Base-by-base conservation (phyloP, 37 sponge, comb jelly and placozoan genomes). In the Ephydatia muelleri region DNA sequence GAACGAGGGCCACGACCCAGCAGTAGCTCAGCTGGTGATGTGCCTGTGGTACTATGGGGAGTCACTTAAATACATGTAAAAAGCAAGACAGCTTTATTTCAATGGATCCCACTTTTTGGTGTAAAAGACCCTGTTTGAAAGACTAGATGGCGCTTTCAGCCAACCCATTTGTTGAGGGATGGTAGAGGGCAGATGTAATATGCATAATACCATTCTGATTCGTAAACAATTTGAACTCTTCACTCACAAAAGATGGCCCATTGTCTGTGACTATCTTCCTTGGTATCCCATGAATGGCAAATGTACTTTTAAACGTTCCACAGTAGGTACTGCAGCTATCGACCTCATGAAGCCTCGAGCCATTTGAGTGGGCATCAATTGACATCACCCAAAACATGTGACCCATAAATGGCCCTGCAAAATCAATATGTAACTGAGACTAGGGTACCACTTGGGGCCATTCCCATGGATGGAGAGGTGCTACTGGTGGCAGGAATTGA, bases 181-280 rank as follows among this genome's bases (percentile, higher is more conserved):
- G 67, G 38, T 80, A 86, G 38, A 47, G 70, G 16, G 87, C 80
- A 65, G 76, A 71, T 27, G 39, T 37, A 38, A 88, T 67, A 36
- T 83, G 83, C 3, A 34, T 75, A 6, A 90, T 76, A 0, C 90
- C 81, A 65, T 90, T 90, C 16, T 64, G 37, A 32, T 33, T n/a
- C n/a, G n/a, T n/a, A n/a, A n/a, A n/a, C n/a, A n/a, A n/a, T n/a
- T 2, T 57, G 16, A 57, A 57, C 34, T 84, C 85, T 49, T 38
- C 65, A 43, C 81, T 85, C 28, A 38, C 37, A 27, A 85, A 83
- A 9, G 37, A 29, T 16, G 90, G 76, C n/a, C 85, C 85, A 66
- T 90, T 90, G 76, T 84, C 90, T 5, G 82, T 36, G 14, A 89
- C 84, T 72, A 81, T 35, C 28, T 33, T 79, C 34, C 69, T 23